phyloP scores from a whole-genome alignment of 2,797 vertebrate genomes.

The Urocyon cinereoargenteus region DNA sequence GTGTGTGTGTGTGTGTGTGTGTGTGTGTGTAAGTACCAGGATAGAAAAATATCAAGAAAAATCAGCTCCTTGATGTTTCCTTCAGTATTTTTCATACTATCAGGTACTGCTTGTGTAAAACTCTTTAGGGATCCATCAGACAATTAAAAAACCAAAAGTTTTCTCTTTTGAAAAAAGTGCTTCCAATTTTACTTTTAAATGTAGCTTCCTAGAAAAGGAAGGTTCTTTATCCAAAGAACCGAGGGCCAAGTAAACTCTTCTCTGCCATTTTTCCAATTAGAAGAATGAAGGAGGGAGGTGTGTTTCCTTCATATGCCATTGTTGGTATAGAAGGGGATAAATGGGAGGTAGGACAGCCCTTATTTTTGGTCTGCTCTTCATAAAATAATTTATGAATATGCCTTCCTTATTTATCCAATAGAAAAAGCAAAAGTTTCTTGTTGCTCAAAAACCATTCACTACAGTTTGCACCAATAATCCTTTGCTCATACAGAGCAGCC shows the following conservation, averaged over 20 bases:
- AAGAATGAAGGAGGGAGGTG: background rate
- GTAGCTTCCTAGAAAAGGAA: background rate
- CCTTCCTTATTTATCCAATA: background rate
- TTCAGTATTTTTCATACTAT: background rate
- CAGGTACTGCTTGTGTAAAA: background rate
- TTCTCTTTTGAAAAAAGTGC: background rate
- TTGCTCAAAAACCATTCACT: background rate
- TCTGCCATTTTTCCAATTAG: background rate
- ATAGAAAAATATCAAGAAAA: background rate
- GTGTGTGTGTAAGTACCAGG: background rate
- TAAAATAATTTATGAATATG: background rate
- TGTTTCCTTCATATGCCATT: background rate
- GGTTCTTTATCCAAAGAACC: background rate
- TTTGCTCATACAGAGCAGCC: background rate
- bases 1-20: background rate
- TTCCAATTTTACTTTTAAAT: background rate
- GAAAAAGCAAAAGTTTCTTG: background rate
- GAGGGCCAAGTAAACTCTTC: background rate
- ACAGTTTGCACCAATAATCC: background rate
- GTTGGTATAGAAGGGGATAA: background rate
- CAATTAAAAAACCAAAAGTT: background rate
- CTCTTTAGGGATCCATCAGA: background rate
- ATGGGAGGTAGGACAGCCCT: background rate
- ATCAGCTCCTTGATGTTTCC: background rate
- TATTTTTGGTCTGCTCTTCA: background rate